A percentile compares a stretch with the other conserved stretches of the same genome.
Conservation (phyloP, 2,888 invertebrate species). For the Sarcophaga rosellei region DNA sequence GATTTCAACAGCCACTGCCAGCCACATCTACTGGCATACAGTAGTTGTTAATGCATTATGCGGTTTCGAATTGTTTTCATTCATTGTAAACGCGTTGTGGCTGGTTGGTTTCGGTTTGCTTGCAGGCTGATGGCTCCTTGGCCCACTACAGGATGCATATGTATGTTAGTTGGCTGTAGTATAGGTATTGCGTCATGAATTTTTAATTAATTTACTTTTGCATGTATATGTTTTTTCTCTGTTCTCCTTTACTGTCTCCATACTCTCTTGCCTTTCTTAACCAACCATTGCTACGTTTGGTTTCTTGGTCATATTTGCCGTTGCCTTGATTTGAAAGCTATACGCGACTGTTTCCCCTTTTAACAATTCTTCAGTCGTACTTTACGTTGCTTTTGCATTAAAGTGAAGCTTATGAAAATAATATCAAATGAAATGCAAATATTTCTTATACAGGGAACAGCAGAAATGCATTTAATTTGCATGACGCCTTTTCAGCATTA, state of each 20-base stretch:
- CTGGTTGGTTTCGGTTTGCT: slow-evolving; percentile 17
- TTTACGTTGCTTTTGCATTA: slow-evolving; percentile 66
- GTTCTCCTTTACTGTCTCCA: slow-evolving; percentile 31
- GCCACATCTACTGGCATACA: background rate
- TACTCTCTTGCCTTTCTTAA: slow-evolving; percentile 15
- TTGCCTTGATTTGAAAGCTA: slow-evolving; percentile 26
- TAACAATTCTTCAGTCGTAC: slow-evolving; percentile 43
- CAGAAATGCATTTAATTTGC: slow-evolving; percentile 76
- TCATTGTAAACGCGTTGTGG: slow-evolving; percentile 22
- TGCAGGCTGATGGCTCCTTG: background rate
- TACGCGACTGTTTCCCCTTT: slow-evolving; percentile 13
- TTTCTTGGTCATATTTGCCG: slow-evolving; percentile 21
- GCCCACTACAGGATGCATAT: background rate
- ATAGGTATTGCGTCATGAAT: slow-evolving; percentile 70
- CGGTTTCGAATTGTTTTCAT: slow-evolving; percentile 53
- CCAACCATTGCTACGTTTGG: slow-evolving; percentile 7
- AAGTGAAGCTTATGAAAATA: slow-evolving; percentile 35
- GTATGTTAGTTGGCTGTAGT: slow-evolving; percentile 25
- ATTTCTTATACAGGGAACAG: slow-evolving; percentile 69
- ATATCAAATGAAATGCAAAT: slow-evolving; percentile 71
- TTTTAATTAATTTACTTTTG: slow-evolving; percentile 74
- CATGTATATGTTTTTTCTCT: slow-evolving; percentile 16
- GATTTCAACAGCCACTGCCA: slow-evolving; percentile 12
- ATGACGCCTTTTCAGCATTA: slow-evolving; percentile 71
- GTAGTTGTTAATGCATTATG: slow-evolving; percentile 51